phyloP scores from a whole-genome alignment of 2,113 vertebrate genomes.

The Gambusia holbrooki region DNA sequence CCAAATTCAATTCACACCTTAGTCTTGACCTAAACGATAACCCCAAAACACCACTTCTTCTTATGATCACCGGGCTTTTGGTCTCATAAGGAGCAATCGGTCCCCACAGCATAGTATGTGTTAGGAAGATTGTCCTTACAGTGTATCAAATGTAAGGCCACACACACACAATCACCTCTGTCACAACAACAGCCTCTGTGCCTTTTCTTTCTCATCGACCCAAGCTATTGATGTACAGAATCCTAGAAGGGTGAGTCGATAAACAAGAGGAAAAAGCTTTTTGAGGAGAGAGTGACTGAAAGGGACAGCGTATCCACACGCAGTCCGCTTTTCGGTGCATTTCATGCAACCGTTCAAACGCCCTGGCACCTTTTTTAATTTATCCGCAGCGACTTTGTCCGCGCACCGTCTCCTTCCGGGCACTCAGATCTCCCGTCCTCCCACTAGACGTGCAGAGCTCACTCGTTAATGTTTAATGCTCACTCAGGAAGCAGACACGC shows the following conservation, averaged over 20 bases:
- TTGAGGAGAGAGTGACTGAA: constrained; percentile 50
- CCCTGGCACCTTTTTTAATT: constrained; percentile 11
- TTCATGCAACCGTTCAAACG: constrained; percentile 4
- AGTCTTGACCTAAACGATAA: too few species aligned
- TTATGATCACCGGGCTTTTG: too few species aligned
- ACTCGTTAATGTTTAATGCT: constrained; percentile 80
- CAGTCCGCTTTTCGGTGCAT: constrained; percentile 26
- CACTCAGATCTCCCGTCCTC: constrained; percentile 41
- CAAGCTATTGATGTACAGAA: constrained; percentile 60
- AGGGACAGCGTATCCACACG: constrained; percentile 34
- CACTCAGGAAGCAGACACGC: constrained; percentile 75
- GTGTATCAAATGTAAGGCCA: too few species aligned
- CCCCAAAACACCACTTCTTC: too few species aligned
- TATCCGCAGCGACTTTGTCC: constrained; percentile 26
- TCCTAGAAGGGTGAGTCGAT: constrained; percentile 64
- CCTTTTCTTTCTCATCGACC: constrained; percentile 63
- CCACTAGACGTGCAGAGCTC: constrained; percentile 56
- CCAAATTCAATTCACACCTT: too few species aligned
- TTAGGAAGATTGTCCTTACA: too few species aligned
- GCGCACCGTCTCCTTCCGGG: constrained; percentile 31
- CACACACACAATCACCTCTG: constrained; percentile 6
- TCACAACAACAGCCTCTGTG: constrained; percentile 44
- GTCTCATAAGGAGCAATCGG: too few species aligned
- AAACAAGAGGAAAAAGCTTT: constrained; percentile 68
- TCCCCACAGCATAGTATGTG: too few species aligned